Evolutionary conservation across 2,797 vertebrate species (phyloP).

Genomic region (Ibycter americanus): DNA sequence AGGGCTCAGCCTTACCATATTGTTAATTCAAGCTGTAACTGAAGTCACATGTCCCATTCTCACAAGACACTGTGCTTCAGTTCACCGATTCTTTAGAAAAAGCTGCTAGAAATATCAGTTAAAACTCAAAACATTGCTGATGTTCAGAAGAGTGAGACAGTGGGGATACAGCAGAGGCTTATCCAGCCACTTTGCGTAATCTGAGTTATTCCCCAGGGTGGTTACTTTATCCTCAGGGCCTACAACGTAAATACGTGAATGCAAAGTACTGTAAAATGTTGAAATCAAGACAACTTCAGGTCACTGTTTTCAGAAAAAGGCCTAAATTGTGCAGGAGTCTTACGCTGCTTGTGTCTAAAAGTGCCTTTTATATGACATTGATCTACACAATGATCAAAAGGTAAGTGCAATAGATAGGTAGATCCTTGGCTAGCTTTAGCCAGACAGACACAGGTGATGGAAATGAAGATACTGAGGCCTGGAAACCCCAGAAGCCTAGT

Average conservation of each 20-base stretch:
- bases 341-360: not conserved
- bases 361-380: not conserved
- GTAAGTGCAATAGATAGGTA: not conserved
- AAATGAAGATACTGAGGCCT: not conserved
- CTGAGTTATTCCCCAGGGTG: not conserved
- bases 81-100: not conserved
- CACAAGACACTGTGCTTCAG: not conserved
- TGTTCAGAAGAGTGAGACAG: not conserved
- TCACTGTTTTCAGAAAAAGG: not conserved
- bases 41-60: not conserved
- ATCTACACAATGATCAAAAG: not conserved
- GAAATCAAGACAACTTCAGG: not conserved
- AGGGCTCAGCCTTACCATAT: not conserved
- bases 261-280: not conserved
- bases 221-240: not conserved
- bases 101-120: not conserved
- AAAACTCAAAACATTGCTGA: not conserved
- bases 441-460: not conserved
- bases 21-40: not conserved
- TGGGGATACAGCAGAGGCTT: not conserved
- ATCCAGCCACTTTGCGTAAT: not conserved
- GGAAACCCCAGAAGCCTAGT: not conserved
- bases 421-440: not conserved
- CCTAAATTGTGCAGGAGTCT: not conserved
- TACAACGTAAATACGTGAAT: not conserved